phyloP scores from a whole-genome alignment of 2,888 invertebrate species.

The Acronicta psi region DNA sequence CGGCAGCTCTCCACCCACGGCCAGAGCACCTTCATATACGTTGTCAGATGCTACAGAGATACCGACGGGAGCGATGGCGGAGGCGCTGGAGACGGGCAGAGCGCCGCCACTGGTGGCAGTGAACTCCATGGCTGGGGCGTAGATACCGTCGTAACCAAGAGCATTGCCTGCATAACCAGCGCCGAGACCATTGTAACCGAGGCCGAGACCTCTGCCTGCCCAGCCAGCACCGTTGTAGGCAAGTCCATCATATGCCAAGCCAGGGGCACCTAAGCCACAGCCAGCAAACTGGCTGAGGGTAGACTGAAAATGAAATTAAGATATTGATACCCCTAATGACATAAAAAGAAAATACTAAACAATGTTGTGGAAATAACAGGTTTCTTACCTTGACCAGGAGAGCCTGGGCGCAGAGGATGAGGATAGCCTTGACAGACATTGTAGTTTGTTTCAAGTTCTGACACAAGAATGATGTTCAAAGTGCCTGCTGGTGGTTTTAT shows the following conservation, averaged over 20 bases:
- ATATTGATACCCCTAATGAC: no score
- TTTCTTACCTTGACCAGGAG: slow-evolving; percentile 25
- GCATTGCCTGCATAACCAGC: slow-evolving; percentile 9
- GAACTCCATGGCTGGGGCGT: slow-evolving; percentile 14
- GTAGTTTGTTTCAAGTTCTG: slow-evolving; percentile 31
- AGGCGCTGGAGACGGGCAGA: slow-evolving; percentile 57
- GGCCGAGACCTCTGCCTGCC: slow-evolving; percentile 9
- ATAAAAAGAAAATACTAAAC: no score
- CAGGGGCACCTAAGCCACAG: slow-evolving; percentile 12
- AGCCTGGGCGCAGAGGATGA: slow-evolving; percentile 61
- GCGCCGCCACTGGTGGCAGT: slow-evolving; percentile 55
- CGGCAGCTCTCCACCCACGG: slow-evolving; percentile 39
- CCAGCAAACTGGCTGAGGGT: slow-evolving; percentile 8
- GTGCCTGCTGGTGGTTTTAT: slow-evolving; percentile 12
- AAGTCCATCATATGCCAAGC: slow-evolving; percentile 1
- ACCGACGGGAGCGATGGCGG: slow-evolving; percentile 63
- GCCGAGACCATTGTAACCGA: slow-evolving; percentile 4
- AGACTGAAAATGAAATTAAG: slow-evolving; percentile 9
- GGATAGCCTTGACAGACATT: slow-evolving; percentile 61
- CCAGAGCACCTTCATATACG: slow-evolving; percentile 27
- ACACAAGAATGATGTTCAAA: slow-evolving; percentile 27
- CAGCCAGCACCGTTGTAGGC: slow-evolving; percentile 3
- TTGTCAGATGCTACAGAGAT: slow-evolving; percentile 60
- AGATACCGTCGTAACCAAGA: slow-evolving; percentile 15
- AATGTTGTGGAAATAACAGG: background rate